Conservation (phyloP, 2,888 invertebrate genomes). For the Limenitis camilla region DNA sequence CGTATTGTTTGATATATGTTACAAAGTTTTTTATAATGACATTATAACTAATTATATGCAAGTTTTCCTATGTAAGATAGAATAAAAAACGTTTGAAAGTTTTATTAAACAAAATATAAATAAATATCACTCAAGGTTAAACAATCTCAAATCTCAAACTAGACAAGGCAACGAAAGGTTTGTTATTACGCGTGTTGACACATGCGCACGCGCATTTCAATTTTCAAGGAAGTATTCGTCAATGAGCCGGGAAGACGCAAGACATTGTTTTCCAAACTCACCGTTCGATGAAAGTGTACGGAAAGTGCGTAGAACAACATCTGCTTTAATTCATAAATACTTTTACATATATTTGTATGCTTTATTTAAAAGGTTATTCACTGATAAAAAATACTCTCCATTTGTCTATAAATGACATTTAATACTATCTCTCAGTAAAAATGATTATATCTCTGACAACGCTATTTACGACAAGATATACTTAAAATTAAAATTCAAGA, state of each 20-base stretch:
- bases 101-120: constrained; percentile 2
- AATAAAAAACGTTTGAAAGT: not conserved
- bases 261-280: constrained; percentile 54
- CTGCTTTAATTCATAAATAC: constrained; percentile 10
- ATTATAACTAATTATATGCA: too few species aligned
- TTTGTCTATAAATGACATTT: too few species aligned
- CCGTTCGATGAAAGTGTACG: constrained; percentile 23
- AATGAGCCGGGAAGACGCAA: constrained; percentile 43
- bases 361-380: too few species aligned
- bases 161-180: constrained; percentile 15
- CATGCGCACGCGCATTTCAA: constrained; percentile 58
- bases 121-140: constrained; percentile 5
- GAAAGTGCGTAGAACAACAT: constrained; percentile 28
- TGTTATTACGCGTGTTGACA: constrained; percentile 14
- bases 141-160: constrained; percentile 1
- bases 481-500: too few species aligned
- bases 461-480: too few species aligned
- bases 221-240: constrained; percentile 53
- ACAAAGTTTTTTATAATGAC: too few species aligned
- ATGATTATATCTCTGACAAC: too few species aligned
- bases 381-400: too few species aligned
- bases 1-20: not conserved
- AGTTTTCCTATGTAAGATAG: too few species aligned
- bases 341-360: not conserved
- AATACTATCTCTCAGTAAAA: too few species aligned